Percentiles rank a stretch among this genome's conserved stretches.
These are phyloP conservation scores for Leptatherina wallacei DNA, from an alignment of 2,797 vertebrate species.

Conservation along the genomic window DNA sequence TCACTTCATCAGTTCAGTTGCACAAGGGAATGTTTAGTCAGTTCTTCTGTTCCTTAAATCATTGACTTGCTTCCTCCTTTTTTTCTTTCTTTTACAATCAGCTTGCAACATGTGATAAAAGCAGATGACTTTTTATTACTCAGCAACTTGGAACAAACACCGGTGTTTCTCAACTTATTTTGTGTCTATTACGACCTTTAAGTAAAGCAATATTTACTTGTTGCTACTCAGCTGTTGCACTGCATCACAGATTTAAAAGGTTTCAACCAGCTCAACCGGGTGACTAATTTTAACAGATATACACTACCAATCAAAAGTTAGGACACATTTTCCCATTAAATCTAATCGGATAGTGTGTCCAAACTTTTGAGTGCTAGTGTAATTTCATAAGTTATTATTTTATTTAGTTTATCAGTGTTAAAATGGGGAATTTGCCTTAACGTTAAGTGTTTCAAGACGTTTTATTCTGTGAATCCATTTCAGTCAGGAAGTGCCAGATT, in stretches of 20 bases:
- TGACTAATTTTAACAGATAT: not conserved
- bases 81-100: not conserved
- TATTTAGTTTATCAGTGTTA: not conserved
- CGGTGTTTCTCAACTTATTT: not conserved
- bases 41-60: not conserved
- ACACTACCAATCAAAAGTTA: too few relatives aligned
- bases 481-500: not conserved
- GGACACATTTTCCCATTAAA: too few relatives aligned
- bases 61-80: not conserved
- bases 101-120: not conserved
- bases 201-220: not conserved
- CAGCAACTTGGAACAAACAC: not conserved
- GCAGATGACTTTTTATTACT: not conserved
- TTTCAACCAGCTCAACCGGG: not conserved
- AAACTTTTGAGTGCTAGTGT: not conserved
- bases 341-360: too few relatives aligned
- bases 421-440: too few relatives aligned
- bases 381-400: not conserved
- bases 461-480: not conserved
- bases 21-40: conserved; percentile 32
- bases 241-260: not conserved
- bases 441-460: too few relatives aligned
- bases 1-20: not conserved
- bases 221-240: not conserved
- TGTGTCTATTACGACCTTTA: not conserved